Percentiles rank a stretch among this genome's conserved stretches.
Conservation (phyloP, 2,797 vertebrate genomes). For the Rhincodon typus region DNA sequence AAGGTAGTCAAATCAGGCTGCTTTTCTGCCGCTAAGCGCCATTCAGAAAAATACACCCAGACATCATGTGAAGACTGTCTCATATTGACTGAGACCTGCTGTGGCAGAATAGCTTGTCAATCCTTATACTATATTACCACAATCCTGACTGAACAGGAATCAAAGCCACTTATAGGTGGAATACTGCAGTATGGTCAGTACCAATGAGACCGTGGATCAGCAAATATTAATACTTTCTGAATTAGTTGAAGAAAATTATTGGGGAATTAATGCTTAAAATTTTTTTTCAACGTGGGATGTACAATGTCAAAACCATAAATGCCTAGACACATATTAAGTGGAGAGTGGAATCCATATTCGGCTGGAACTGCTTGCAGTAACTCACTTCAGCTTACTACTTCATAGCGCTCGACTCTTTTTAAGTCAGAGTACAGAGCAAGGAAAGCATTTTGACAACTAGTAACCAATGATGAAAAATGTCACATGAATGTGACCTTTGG, state of each 20-base stretch:
- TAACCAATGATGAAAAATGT: constrained; percentile 49
- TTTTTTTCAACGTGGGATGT: not conserved
- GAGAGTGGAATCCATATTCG: not conserved
- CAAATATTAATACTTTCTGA: not conserved
- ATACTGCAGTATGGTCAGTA: not conserved
- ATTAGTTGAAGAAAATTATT: not conserved
- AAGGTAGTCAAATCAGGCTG: not conserved
- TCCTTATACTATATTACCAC: not conserved
- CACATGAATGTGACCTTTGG: constrained; percentile 40
- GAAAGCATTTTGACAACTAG: constrained; percentile 44
- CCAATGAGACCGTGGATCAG: not conserved
- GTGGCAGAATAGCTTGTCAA: not conserved
- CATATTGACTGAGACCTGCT: not conserved
- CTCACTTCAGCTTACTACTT: constrained; percentile 25
- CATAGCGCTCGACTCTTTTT: not conserved
- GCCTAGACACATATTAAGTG: not conserved
- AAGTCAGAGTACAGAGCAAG: constrained; percentile 42
- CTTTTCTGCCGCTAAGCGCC: not conserved
- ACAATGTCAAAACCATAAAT: not conserved
- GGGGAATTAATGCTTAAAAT: not conserved
- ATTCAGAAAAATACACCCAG: not conserved
- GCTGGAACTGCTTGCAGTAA: not conserved
- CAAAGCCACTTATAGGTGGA: not conserved
- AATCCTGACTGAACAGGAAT: not conserved
- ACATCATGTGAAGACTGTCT: not conserved